Conservation (phyloP, 2,888 invertebrate genomes). For the Gordius sp. region DNA sequence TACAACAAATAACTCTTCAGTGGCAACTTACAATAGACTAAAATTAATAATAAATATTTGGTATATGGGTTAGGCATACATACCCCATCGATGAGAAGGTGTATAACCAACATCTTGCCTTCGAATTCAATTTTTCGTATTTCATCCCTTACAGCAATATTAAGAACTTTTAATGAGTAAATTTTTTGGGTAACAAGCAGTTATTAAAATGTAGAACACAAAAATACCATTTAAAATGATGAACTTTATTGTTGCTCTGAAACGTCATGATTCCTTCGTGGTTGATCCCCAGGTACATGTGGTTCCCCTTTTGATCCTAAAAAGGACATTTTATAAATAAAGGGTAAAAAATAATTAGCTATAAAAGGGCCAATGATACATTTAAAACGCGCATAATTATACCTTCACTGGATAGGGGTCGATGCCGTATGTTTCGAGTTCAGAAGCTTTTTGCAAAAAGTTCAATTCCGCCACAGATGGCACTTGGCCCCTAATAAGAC, state of each 20-base stretch:
- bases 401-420: conserved; percentile 94
- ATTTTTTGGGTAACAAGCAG: neutral
- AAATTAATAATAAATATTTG: no score
- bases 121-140: conserved; percentile 85
- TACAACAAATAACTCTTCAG: no score
- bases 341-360: neutral
- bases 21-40: no score
- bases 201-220: conserved; percentile 13
- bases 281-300: conserved; percentile 73
- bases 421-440: conserved; percentile 79
- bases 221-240: conserved; percentile 64
- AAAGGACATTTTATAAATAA: neutral
- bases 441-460: conserved; percentile 65
- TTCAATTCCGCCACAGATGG: conserved; percentile 60
- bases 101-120: conserved; percentile 86
- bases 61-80: conserved; percentile 28
- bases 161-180: conserved; percentile 12
- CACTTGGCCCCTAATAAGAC: conserved; percentile 47
- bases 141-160: conserved; percentile 36
- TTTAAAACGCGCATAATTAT: conserved; percentile 20
- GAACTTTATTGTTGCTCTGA: conserved; percentile 64
- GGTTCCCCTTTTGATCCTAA: conserved; percentile 72
- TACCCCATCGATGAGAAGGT: conserved; percentile 68
- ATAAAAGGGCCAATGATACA: neutral
- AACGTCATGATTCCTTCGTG: conserved; percentile 78